Conservation (phyloP, 2,888 invertebrate genomes). For the Campopleginae sp. region DNA sequence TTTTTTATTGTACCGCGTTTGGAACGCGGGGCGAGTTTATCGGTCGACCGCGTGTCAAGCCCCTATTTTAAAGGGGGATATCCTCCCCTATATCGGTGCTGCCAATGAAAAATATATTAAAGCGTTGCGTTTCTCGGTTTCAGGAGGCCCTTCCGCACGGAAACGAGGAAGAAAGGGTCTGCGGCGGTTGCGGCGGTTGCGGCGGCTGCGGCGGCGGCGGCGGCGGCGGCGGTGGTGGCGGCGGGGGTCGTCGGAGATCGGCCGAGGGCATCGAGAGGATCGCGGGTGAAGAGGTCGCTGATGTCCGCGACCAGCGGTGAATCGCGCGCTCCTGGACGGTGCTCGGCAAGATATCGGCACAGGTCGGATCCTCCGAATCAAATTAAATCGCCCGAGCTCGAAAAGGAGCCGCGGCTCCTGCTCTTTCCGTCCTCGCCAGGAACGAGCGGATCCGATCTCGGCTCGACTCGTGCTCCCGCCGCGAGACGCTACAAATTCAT, state of each 20-base stretch:
- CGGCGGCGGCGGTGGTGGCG: slow-evolving; percentile 40
- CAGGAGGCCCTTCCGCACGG: too few relatives aligned
- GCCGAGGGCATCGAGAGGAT: slow-evolving; percentile 53
- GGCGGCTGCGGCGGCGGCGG: background rate
- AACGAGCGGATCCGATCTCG: slow-evolving; percentile 68
- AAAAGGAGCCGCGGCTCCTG: slow-evolving; percentile 62
- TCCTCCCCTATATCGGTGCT: too few relatives aligned
- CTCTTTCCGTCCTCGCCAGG: slow-evolving; percentile 68
- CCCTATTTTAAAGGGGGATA: too few relatives aligned
- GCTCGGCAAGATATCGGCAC: slow-evolving; percentile 72
- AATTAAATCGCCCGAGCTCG: slow-evolving; percentile 62
- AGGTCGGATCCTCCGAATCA: slow-evolving; percentile 64
- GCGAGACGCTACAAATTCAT: slow-evolving; percentile 54
- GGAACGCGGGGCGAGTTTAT: too few relatives aligned
- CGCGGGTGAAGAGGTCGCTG: slow-evolving; percentile 77
- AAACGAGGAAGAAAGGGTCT: too few relatives aligned
- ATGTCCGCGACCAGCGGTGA: slow-evolving; percentile 80
- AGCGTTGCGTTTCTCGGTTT: too few relatives aligned
- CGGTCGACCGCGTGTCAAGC: too few relatives aligned
- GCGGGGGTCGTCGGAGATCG: slow-evolving; percentile 55
- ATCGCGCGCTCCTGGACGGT: slow-evolving; percentile 74
- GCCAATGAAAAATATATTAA: too few relatives aligned
- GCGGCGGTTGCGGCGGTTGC: too few relatives aligned
- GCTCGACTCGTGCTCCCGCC: slow-evolving; percentile 56
- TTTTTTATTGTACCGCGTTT: too few relatives aligned